phyloP scores from a whole-genome alignment of 2,888 invertebrate species.

The Patella pellucida region DNA sequence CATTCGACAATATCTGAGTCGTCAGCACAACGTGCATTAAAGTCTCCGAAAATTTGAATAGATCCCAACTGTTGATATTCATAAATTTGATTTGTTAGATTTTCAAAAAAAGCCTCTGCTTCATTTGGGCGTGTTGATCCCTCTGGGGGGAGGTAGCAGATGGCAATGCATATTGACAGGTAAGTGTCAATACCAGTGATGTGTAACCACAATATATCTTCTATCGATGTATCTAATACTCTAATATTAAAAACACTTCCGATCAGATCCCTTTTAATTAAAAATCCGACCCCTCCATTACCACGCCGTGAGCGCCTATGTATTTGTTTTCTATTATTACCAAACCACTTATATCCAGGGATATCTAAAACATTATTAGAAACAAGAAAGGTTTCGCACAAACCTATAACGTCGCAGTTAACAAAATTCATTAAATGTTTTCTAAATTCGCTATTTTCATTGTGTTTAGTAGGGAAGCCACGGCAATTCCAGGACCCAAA shows the following conservation, averaged over 20 bases:
- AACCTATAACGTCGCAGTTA: not conserved
- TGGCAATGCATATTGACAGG: not conserved
- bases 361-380: slow-evolving; percentile 10
- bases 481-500: slow-evolving; percentile 8
- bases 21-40: slow-evolving; percentile 3
- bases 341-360: not conserved
- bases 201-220: slow-evolving; percentile 1
- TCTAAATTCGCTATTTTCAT: not conserved
- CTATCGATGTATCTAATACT: not conserved
- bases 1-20: not conserved
- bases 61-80: not conserved
- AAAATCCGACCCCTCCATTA: not conserved
- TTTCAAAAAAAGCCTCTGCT: not conserved
- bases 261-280: not conserved
- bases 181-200: not conserved
- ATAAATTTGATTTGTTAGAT: not conserved
- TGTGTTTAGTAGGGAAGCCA: not conserved
- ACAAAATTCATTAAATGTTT: not conserved
- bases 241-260: not conserved
- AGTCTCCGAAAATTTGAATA: slow-evolving; percentile 7
- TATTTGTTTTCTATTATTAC: not conserved
- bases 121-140: slow-evolving; percentile 1
- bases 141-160: slow-evolving; percentile 6
- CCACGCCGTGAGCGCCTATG: not conserved
- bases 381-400: not conserved